phyloP scores from a whole-genome alignment of 1,140 invertebrate species.

The Oedothorax gibbosus region DNA sequence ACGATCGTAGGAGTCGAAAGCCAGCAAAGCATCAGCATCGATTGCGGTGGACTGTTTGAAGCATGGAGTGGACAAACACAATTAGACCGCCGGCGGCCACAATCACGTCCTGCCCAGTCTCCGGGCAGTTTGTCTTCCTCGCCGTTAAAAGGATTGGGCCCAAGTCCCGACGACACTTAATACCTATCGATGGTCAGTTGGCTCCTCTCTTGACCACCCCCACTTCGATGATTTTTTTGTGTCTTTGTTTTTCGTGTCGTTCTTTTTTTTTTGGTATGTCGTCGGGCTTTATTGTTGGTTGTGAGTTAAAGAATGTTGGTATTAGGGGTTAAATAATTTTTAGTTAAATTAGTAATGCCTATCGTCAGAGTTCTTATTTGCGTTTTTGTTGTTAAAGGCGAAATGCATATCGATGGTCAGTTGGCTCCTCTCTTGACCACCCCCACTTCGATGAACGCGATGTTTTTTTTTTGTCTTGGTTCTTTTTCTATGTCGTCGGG shows the following conservation, averaged over 20 bases:
- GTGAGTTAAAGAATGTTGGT: too few relatives aligned
- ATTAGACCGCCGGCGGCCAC: constrained; percentile 58
- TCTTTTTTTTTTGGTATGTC: constrained; percentile 10
- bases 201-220: not conserved
- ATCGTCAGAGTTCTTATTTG: too few relatives aligned
- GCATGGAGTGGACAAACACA: constrained; percentile 59
- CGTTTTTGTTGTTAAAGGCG: too few relatives aligned
- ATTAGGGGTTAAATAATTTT: too few relatives aligned
- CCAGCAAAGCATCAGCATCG: constrained; percentile 20
- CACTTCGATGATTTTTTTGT: not conserved
- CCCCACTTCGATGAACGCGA: not conserved
- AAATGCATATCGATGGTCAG: constrained; percentile 41
- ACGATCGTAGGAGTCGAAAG: not conserved
- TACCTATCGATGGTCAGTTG: constrained; percentile 15
- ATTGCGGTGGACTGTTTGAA: constrained; percentile 45
- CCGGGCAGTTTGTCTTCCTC: constrained; percentile 47
- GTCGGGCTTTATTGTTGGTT: not conserved
- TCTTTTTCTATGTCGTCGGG: not conserved
- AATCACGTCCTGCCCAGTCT: constrained; percentile 56
- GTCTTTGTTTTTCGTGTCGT: constrained; percentile 5
- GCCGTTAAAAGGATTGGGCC: constrained; percentile 55
- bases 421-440: not conserved
- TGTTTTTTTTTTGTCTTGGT: not conserved
- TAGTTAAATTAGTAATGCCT: too few relatives aligned
- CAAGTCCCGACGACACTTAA: constrained; percentile 45